Base-by-base conservation (phyloP, 2,797 vertebrate genomes). In the Esox lucius region DNA sequence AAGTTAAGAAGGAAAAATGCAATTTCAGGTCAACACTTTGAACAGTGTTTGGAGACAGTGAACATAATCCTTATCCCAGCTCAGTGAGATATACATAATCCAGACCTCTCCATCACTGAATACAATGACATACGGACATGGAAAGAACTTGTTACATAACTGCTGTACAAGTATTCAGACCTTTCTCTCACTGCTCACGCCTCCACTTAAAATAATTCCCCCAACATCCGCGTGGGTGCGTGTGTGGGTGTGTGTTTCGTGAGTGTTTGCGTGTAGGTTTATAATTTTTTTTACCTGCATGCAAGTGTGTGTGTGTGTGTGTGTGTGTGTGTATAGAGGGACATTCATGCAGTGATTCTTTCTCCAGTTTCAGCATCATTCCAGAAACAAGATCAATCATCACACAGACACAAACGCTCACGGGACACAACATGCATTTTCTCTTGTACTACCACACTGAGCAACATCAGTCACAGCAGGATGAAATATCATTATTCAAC, bases 291-390 rank as follows among this genome's bases (percentile, higher is more conserved):
- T 59, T 72, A 65, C 71, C 15, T 61, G 26, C 12, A 62, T 64
- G 68, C 74, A 69, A 66, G 61, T 62, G 26, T 68, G 72, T 68
- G 74, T 70, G 68, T 64, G 26, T 69, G 71, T 51, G 39, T 48
- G 68, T 68, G 73, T 28, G 68, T 53, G 28, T 74, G 77, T 79
- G 70, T 77, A 75, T 89, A 86, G 87, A 84, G 89, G 84, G 80
- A 77, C 72, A 76, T 88, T 78, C 84, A 76, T 88, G 77, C 83
- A 82, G 81, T 80, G 76, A 80, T 78, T 81, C 82, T 84, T 82
- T 81, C 86, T 90, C 85, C 85, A 71, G 72, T 88, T 89, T 88
- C 81, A 83, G 26, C 76, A 75, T 82, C 33, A 70, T 72, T 85
- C 64, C 51, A 64, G 72, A 75, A 83, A 79, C 79, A 72, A 66